Conservation (phyloP, 2,113 vertebrate species). For the Peromyscus californicus region DNA sequence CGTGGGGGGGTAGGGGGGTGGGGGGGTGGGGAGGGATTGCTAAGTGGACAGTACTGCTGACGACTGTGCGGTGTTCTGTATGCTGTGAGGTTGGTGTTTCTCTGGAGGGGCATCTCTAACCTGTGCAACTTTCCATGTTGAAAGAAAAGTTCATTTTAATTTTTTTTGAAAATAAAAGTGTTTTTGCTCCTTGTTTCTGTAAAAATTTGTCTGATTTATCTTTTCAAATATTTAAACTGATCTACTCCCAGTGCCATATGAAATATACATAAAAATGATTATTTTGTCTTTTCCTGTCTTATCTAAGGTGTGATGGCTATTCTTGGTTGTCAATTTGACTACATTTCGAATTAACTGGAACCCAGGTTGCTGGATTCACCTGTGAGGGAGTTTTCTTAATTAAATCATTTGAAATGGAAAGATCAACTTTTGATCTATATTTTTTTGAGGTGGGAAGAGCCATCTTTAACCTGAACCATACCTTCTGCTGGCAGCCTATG, state of each 20-base stretch:
- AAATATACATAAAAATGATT: slow-evolving; percentile 21
- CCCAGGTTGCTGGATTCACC: not conserved
- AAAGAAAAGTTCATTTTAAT: not conserved
- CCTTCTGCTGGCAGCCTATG: not conserved
- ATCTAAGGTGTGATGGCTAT: not conserved
- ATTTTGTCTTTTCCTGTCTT: slow-evolving; percentile 37
- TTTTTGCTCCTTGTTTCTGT: not conserved
- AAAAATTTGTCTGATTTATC: not conserved
- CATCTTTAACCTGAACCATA: not conserved
- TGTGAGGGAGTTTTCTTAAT: not conserved
- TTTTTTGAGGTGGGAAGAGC: not conserved
- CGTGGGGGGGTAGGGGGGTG: too few species aligned
- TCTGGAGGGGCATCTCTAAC: not conserved
- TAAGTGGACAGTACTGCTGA: not conserved
- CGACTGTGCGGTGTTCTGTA: not conserved
- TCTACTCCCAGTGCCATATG: not conserved
- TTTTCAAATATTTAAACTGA: not conserved
- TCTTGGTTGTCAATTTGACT: not conserved
- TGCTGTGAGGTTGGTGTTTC: not conserved
- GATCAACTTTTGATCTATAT: not conserved
- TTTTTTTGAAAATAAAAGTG: not conserved
- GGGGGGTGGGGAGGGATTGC: not conserved
- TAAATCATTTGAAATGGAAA: not conserved
- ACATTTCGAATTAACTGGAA: not conserved
- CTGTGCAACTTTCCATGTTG: not conserved